These are phyloP conservation scores for Trypoxylus dichotomus DNA, from an alignment of 1,140 invertebrate species.

Conservation along the genomic window DNA sequence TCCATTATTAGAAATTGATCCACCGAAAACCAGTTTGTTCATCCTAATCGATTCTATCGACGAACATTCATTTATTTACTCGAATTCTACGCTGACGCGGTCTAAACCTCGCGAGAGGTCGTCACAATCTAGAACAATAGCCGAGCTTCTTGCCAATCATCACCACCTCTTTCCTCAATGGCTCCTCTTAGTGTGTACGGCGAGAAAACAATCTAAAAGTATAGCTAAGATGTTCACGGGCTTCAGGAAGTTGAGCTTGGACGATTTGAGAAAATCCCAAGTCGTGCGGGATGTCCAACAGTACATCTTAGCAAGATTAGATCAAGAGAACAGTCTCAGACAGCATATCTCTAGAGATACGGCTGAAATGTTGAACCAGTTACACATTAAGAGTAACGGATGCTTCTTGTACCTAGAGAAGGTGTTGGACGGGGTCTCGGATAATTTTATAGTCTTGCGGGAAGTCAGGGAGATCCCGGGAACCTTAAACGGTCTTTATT, in stretches of 20 bases:
- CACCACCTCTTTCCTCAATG: conserved; percentile 93
- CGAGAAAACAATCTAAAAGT: conserved; percentile 80
- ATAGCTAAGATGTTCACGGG: conserved; percentile 91
- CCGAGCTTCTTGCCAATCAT: conserved; percentile 83
- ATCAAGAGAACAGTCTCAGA: conserved; percentile 77
- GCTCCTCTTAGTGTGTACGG: conserved; percentile 89
- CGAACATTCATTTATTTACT: conserved; percentile 62
- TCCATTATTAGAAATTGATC: conserved; percentile 80
- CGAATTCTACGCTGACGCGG: conserved; percentile 52
- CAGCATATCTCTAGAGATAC: conserved; percentile 83
- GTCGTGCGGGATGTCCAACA: conserved; percentile 91
- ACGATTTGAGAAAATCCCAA: conserved; percentile 87
- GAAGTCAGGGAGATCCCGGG: conserved; percentile 89
- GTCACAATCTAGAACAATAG: conserved; percentile 71
- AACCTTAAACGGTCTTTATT: conserved; percentile 90
- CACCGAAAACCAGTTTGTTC: conserved; percentile 80
- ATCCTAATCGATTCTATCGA: conserved; percentile 92
- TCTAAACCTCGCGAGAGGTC: conserved; percentile 55
- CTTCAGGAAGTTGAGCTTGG: conserved; percentile 89
- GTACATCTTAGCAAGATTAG: conserved; percentile 88
- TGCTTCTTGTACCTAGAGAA: conserved; percentile 94
- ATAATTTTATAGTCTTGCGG: conserved; percentile 87
- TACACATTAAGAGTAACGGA: conserved; percentile 96
- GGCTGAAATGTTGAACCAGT: conserved; percentile 91
- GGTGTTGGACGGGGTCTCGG: conserved; percentile 88